Evolutionary conservation across 2,797 vertebrate species (phyloP).

Genomic region (Catharus ustulatus): DNA sequence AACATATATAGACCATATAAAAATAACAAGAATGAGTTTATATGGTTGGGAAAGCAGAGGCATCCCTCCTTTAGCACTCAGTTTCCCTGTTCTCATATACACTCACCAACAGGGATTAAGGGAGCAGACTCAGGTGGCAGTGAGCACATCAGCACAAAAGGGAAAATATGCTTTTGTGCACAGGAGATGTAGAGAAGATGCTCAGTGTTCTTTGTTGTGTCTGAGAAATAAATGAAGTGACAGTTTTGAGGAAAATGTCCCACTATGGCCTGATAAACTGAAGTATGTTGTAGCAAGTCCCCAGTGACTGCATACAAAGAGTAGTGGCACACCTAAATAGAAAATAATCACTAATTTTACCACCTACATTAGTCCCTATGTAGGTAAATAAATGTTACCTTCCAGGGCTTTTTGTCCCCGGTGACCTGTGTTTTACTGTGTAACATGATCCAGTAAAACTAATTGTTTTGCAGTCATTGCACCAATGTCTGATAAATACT

Average conservation of each 20-base stretch:
- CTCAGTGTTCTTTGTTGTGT: neutral
- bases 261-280: neutral
- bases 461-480: neutral
- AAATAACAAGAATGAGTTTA: neutral
- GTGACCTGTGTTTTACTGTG: neutral
- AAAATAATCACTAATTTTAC: neutral
- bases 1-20: fast-evolving
- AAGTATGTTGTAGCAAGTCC: neutral
- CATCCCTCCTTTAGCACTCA: neutral
- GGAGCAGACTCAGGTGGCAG: neutral
- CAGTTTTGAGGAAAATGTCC: neutral
- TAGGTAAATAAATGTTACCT: neutral
- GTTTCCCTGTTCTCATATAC: neutral
- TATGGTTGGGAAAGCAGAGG: neutral
- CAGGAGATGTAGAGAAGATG: neutral
- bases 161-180: neutral
- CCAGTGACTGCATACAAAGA: neutral
- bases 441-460: neutral
- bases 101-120: neutral
- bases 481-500: neutral
- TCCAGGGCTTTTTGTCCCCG: neutral
- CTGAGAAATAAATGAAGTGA: neutral
- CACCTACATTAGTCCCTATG: neutral
- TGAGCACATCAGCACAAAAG: fast-evolving
- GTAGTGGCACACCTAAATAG: neutral